Base-by-base conservation (phyloP, 92 coral and sea anemone genomes). In the Phenganax marumi region DNA sequence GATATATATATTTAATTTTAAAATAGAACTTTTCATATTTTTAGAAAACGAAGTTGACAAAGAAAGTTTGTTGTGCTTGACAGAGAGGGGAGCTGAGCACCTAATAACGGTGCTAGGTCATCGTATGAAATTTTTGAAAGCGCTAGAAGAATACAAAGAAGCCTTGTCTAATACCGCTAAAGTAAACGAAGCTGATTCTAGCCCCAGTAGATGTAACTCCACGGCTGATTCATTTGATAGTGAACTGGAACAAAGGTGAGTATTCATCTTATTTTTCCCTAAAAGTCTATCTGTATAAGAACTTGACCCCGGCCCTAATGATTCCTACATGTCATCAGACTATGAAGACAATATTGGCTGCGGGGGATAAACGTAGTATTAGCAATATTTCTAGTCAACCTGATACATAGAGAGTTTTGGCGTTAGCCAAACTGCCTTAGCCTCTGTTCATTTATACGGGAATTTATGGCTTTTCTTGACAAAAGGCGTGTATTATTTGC, bases 11-110 rank as follows among this genome's bases (percentile, higher is more conserved):
- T 62, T 12, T 49, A 69, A 21, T n/a, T 69, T 68, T 26, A 33
- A 33, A 33, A 33, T 68, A 10, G 14, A 47, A 22, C 7, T 68
- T 49, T 69, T 69, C n/a, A 16, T 69, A 43, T 43, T 69, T 69
- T 39, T 46, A 69, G 75, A 69, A 69, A 7, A 51, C 24, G 75
- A 69, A 69, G 75, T 69, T 69, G 75, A 69, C 75, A 69, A 69
- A 51, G 75, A 69, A 49, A 26, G 52, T 39, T 69, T 69, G 73
- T 17, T 68, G 75, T 69, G 75, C 75, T 49, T 69, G 12, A 69
- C 75, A 33, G 75, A 69, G 23, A 69, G 52, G 43, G 75, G 50
- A 26, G 52, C 18, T 16, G 75, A 69, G 52, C 75, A 69, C 12
- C 75, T 26, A 25, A 51, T 69, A 69, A 49, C 75, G 26, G 75